Conservation (phyloP, 2,113 vertebrate genomes). For the Phaetusa simplex region DNA sequence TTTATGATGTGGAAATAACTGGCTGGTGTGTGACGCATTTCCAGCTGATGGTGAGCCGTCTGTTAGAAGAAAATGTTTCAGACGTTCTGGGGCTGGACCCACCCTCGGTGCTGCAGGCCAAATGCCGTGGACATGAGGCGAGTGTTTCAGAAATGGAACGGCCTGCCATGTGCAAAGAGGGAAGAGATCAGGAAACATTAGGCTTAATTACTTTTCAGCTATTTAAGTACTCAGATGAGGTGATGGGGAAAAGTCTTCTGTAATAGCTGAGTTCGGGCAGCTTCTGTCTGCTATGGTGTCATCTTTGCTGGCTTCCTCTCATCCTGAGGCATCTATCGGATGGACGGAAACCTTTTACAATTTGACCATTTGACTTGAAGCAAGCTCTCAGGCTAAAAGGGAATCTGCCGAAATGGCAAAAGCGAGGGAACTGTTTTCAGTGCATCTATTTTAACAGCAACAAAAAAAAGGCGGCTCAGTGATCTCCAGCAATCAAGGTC, state of each 20-base stretch:
- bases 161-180: constrained; percentile 45
- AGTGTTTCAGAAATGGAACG: constrained; percentile 39
- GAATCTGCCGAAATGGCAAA: not conserved
- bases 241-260: constrained; percentile 17
- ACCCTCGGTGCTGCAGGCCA: constrained; percentile 49
- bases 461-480: not conserved
- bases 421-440: not conserved
- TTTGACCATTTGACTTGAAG: constrained; percentile 55
- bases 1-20: constrained; percentile 81
- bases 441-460: not conserved
- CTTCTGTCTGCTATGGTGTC: not conserved
- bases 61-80: constrained; percentile 66
- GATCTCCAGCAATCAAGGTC: not conserved
- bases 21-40: constrained; percentile 67
- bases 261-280: not conserved
- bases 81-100: constrained; percentile 41
- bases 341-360: constrained; percentile 1
- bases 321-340: not conserved
- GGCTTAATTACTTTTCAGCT: constrained; percentile 33
- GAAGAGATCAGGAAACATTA: constrained; percentile 54
- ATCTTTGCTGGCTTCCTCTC: not conserved
- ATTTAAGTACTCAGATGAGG: constrained; percentile 18
- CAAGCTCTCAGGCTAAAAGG: not conserved
- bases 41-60: constrained; percentile 52
- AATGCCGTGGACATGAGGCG: constrained; percentile 22